These are phyloP conservation scores for Hipposideros larvatus DNA, from an alignment of 2,797 vertebrate species.

Conservation along the genomic window DNA sequence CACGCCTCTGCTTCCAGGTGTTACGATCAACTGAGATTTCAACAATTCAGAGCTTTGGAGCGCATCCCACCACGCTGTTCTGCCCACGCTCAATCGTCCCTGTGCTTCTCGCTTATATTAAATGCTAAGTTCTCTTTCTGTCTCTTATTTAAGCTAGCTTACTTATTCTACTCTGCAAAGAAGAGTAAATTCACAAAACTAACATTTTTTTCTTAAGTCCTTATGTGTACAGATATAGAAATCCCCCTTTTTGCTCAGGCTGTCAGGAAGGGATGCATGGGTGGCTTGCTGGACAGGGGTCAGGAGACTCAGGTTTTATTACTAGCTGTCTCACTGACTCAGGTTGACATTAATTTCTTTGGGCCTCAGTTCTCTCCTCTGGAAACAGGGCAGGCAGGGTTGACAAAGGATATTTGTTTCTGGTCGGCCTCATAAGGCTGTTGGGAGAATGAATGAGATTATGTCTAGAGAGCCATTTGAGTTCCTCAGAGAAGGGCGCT, in stretches of 20 bases:
- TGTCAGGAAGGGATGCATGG: neutral
- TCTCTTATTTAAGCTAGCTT: neutral
- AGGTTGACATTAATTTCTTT: neutral
- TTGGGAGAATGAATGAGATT: conserved; percentile 39
- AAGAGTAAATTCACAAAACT: neutral
- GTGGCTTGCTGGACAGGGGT: fast-evolving
- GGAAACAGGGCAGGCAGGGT: neutral
- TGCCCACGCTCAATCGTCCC: neutral
- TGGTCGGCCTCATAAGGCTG: neutral
- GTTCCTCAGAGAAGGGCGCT: neutral
- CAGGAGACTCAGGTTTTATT: neutral
- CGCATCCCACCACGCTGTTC: neutral
- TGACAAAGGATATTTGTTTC: neutral
- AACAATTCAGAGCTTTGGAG: neutral
- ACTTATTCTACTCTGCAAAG: neutral
- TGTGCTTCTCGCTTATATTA: neutral
- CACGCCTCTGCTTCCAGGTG: neutral
- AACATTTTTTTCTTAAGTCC: neutral
- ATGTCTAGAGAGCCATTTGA: neutral
- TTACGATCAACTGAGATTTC: neutral
- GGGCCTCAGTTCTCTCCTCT: neutral
- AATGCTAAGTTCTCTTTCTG: neutral
- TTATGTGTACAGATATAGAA: neutral
- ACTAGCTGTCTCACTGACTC: neutral
- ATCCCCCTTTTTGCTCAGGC: neutral